Evolutionary conservation across 2,888 invertebrate species (phyloP).

Genomic region (Sesamia inferens): DNA sequence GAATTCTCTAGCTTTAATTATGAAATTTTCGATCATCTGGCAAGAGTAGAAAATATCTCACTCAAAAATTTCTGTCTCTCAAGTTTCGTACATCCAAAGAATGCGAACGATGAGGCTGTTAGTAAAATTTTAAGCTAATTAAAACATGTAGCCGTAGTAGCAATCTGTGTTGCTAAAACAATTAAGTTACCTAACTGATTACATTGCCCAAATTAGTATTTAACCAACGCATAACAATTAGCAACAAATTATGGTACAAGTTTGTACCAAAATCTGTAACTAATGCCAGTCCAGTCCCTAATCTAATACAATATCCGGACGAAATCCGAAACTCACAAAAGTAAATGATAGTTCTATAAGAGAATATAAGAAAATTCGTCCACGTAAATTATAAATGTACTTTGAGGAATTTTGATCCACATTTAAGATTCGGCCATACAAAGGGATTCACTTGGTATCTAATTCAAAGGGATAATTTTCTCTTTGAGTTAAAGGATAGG

Average conservation of each 20-base stretch:
- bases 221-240: constrained; percentile 11
- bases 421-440: constrained; percentile 42
- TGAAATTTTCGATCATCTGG: not conserved
- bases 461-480: constrained; percentile 49
- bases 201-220: constrained; percentile 27
- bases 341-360: not conserved
- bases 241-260: constrained; percentile 11
- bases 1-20: not conserved
- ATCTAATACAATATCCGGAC: not conserved
- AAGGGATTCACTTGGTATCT: constrained; percentile 44
- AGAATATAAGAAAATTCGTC: not conserved
- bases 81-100: not conserved
- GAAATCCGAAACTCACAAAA: constrained; percentile 5
- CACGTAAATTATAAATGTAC: constrained; percentile 19
- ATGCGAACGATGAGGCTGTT: not conserved
- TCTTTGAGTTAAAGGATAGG: constrained; percentile 47
- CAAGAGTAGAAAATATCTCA: not conserved
- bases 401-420: constrained; percentile 26
- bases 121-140: constrained; percentile 46
- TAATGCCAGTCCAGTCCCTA: not conserved
- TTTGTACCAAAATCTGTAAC: not conserved
- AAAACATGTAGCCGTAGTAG: constrained; percentile 26
- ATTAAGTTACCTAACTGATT: constrained; percentile 35
- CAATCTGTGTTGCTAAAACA: constrained; percentile 38
- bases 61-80: not conserved